Percentiles rank a stretch among this genome's conserved stretches.
Evolutionary conservation across 2,888 invertebrate species (phyloP).

Genomic region (Xanthia icteritia): DNA sequence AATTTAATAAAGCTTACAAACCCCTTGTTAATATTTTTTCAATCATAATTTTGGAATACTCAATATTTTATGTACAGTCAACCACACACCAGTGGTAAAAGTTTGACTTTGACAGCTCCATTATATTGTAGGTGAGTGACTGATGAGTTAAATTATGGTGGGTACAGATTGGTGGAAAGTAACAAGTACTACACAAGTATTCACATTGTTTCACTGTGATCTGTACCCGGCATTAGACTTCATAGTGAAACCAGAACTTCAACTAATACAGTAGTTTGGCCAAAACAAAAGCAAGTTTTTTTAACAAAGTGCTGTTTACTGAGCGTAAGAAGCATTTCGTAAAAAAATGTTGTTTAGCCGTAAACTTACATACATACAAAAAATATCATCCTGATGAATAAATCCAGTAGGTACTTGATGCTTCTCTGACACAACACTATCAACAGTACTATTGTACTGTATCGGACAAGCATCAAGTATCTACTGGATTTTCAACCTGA

Average conservation of each 20-base stretch:
- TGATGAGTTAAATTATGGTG: background rate
- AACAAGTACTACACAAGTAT: too few relatives aligned
- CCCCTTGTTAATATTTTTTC: background rate
- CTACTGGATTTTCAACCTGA: background rate
- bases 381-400: too few relatives aligned
- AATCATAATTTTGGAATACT: background rate
- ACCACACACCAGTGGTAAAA: background rate
- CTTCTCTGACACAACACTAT: too few relatives aligned
- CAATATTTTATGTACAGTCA: slow-evolving; percentile 1
- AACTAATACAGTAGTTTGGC: too few relatives aligned
- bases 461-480: background rate
- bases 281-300: background rate
- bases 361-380: background rate
- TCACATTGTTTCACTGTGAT: background rate
- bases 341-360: too few relatives aligned
- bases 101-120: background rate
- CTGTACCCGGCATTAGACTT: background rate
- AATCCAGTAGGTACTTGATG: too few relatives aligned
- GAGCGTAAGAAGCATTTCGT: too few relatives aligned
- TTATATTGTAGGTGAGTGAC: too few relatives aligned
- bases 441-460: background rate
- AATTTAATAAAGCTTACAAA: background rate
- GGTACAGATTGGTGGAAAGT: background rate
- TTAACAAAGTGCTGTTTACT: too few relatives aligned
- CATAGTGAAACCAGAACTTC: background rate